phyloP scores from a whole-genome alignment of 2,113 vertebrate genomes.

The Aegypius monachus region DNA sequence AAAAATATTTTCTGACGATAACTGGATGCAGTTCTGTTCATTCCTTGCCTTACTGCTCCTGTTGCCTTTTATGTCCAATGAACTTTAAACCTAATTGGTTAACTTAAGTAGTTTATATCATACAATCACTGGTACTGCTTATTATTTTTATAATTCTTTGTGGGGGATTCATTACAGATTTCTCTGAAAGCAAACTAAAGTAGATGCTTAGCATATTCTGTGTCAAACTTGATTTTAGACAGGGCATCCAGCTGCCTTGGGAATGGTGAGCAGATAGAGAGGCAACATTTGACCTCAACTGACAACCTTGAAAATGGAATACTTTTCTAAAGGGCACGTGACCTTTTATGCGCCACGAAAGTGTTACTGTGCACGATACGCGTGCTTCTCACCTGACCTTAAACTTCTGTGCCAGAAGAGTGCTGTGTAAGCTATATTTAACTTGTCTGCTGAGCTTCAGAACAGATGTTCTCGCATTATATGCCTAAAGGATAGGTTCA shows the following conservation, averaged over 20 bases:
- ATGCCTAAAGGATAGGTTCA: neutral
- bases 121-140: neutral
- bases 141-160: neutral
- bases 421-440: constrained; percentile 48
- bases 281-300: neutral
- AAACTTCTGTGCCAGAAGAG: constrained; percentile 34
- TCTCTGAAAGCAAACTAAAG: neutral
- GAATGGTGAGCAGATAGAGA: neutral
- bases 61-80: constrained; percentile 17
- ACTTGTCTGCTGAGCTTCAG: constrained; percentile 1
- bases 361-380: neutral
- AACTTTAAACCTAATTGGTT: neutral
- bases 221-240: neutral
- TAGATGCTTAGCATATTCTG: neutral
- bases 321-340: neutral
- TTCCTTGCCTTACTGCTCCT: neutral
- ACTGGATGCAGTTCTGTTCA: neutral
- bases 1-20: neutral
- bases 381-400: constrained; percentile 55
- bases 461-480: constrained; percentile 24
- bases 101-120: neutral
- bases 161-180: neutral
- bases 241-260: neutral
- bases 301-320: neutral
- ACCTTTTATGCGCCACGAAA: neutral